Evolutionary conservation across 2,113 vertebrate genomes (phyloP).

Genomic region (Rhynchopsitta pachyrhyncha): DNA sequence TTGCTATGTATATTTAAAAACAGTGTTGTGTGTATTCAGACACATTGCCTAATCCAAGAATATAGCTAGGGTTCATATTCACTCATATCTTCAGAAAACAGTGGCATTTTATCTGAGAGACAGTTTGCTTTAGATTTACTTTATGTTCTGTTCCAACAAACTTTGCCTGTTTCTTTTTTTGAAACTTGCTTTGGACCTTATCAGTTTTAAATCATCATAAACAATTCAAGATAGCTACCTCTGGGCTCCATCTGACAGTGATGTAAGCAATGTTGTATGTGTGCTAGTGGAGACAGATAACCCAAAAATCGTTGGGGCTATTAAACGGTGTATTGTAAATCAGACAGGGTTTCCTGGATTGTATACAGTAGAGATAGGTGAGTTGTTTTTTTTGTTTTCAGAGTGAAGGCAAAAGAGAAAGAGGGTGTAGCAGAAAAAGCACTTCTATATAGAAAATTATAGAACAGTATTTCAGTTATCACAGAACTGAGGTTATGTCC

Average conservation of each 20-base stretch:
- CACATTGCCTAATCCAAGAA: background rate
- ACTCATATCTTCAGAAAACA: background rate
- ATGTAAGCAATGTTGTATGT: background rate
- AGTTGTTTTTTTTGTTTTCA: background rate
- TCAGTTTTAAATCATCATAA: background rate
- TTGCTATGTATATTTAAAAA: background rate
- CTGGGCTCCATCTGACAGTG: background rate
- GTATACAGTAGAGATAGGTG: background rate
- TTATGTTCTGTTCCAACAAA: background rate
- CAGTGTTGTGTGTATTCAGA: background rate
- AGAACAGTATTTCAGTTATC: background rate
- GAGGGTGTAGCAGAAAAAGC: background rate
- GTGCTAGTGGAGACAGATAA: background rate
- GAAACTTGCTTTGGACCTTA: background rate
- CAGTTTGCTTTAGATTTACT: background rate
- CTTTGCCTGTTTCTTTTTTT: background rate
- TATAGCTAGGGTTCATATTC: background rate
- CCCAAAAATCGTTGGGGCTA: background rate
- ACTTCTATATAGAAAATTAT: background rate
- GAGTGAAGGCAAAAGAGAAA: background rate
- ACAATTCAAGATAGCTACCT: background rate
- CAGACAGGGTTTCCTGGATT: background rate
- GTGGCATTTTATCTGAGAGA: background rate
- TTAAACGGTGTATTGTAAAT: background rate
- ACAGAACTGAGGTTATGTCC: background rate